A percentile compares a stretch with the other conserved stretches of the same genome.
These are phyloP conservation scores for Anhinga anhinga DNA, from an alignment of 2,113 vertebrate genomes.

Conservation along the genomic window DNA sequence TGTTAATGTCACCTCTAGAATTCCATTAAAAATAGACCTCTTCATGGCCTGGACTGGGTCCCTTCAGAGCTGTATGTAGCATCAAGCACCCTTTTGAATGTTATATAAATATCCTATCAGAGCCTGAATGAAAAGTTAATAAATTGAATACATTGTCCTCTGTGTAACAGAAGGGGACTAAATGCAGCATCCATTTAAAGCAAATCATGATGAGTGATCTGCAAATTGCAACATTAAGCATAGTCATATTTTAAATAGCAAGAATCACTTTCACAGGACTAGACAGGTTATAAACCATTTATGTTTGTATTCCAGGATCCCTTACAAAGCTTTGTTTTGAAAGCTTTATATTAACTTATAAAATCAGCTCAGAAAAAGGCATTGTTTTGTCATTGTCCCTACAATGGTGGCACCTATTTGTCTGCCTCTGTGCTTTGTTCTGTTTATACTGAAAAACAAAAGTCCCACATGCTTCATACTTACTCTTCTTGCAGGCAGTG, in stretches of 20 bases:
- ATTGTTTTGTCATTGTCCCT: slow-evolving; percentile 11
- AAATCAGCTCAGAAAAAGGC: neutral
- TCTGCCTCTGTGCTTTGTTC: neutral
- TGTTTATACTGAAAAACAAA: neutral
- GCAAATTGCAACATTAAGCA: neutral
- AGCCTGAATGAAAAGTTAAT: neutral
- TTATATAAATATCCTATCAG: neutral
- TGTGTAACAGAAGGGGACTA: neutral
- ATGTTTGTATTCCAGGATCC: neutral
- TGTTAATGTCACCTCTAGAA: slow-evolving; percentile 5
- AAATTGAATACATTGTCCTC: neutral
- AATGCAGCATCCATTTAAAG: neutral
- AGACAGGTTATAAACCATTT: neutral
- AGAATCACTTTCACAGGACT: neutral
- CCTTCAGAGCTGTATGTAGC: neutral
- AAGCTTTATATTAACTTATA: neutral
- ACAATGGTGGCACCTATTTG: neutral
- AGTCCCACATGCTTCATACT: neutral
- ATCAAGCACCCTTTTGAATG: neutral
- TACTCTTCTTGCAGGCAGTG: neutral
- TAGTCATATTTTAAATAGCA: neutral
- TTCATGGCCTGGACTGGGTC: neutral
- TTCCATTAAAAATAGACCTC: neutral
- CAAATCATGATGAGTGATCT: neutral
- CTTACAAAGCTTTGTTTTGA: neutral